Conservation (phyloP, 2,888 invertebrate genomes). For the Hyposoter dolosus region DNA sequence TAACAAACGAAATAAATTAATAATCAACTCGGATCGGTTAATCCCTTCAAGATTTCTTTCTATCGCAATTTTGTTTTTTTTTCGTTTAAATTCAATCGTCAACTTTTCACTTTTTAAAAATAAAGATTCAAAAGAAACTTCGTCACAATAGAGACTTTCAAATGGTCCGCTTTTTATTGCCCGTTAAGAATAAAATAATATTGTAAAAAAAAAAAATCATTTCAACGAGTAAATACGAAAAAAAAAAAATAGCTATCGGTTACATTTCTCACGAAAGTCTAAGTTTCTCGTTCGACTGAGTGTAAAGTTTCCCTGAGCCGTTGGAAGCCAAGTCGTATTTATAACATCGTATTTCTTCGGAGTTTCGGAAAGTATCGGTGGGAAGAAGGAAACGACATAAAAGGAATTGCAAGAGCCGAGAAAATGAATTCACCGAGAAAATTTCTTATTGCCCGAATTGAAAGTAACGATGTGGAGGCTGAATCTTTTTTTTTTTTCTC, state of each 20-base stretch:
- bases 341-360: constrained; percentile 38
- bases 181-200: background rate
- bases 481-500: background rate
- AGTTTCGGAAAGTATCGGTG: constrained; percentile 39
- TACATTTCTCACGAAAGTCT: constrained; percentile 30
- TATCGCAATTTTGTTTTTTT: background rate
- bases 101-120: background rate
- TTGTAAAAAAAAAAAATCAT: background rate
- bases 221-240: background rate
- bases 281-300: constrained; percentile 26
- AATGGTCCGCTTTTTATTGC: background rate
- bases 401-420: constrained; percentile 26
- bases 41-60: background rate
- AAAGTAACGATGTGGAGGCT: constrained; percentile 40
- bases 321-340: constrained; percentile 43
- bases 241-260: background rate
- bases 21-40: background rate
- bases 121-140: background rate
- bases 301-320: constrained; percentile 47
- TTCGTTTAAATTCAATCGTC: background rate
- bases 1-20: background rate
- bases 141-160: background rate
- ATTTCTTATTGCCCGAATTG: constrained; percentile 34
- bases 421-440: constrained; percentile 53
- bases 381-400: background rate